Percentiles rank a stretch among this genome's conserved stretches.
phyloP scores from a whole-genome alignment of 2,797 vertebrate genomes.

The Anniella stebbinsi region DNA sequence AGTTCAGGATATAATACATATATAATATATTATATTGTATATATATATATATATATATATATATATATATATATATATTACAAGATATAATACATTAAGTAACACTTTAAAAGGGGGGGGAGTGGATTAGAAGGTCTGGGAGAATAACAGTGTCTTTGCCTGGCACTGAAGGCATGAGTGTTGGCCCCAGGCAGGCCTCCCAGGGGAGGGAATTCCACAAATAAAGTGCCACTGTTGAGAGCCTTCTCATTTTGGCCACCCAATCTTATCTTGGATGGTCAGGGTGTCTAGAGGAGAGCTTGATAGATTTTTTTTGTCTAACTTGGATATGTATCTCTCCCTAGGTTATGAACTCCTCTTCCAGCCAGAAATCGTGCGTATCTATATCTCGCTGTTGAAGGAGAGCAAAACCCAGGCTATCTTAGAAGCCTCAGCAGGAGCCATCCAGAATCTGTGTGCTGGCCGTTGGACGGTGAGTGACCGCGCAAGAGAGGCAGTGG shows the following conservation, averaged over 20 bases:
- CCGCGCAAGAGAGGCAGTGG: fast-evolving
- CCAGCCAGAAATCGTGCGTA: slow-evolving; percentile 94
- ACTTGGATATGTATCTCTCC: slow-evolving; percentile 24
- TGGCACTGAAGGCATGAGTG: not conserved
- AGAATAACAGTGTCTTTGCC: not conserved
- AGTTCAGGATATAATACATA: not conserved
- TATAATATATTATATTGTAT: too few relatives aligned
- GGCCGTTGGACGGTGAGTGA: slow-evolving; percentile 93
- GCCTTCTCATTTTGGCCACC: not conserved
- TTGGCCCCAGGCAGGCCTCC: not conserved
- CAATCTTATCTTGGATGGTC: not conserved
- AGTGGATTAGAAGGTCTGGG: not conserved
- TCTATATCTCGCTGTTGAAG: slow-evolving; percentile 93
- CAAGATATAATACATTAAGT: not conserved
- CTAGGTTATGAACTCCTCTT: slow-evolving; percentile 94
- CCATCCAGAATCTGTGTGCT: slow-evolving; percentile 95
- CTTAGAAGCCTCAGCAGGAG: slow-evolving; percentile 94
- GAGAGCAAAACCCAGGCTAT: slow-evolving; percentile 92
- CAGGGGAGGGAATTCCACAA: not conserved
- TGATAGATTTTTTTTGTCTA: not conserved
- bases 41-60: too few relatives aligned
- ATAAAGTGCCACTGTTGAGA: not conserved
- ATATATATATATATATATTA: too few relatives aligned
- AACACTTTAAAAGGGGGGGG: not conserved
- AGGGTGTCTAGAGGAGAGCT: too few relatives aligned